These are phyloP conservation scores for Ellobium chinense DNA, from an alignment of 2,888 invertebrate species.

Conservation along the genomic window DNA sequence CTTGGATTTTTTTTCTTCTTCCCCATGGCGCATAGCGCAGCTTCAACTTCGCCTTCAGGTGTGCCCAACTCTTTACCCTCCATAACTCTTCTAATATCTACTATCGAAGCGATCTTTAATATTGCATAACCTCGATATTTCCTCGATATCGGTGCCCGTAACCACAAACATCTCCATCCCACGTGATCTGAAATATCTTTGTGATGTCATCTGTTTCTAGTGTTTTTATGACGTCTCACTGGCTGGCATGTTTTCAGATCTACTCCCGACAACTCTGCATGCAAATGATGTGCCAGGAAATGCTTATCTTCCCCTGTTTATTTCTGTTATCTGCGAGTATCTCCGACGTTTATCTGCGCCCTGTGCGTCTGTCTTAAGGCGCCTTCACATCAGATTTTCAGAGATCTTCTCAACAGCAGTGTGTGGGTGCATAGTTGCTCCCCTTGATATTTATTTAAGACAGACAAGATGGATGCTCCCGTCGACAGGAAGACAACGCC, in stretches of 20 bases:
- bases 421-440: too few species aligned
- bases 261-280: not conserved
- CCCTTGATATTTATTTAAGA: too few species aligned
- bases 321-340: not conserved
- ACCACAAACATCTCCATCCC: not conserved
- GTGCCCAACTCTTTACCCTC: too few species aligned
- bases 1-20: too few species aligned
- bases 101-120: not conserved
- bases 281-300: not conserved
- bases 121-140: not conserved
- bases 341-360: not conserved
- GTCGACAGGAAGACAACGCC: too few species aligned
- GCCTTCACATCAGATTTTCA: not conserved
- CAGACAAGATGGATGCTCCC: too few species aligned
- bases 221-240: not conserved
- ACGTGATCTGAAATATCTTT: not conserved
- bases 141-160: not conserved
- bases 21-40: not conserved
- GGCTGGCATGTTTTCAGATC: not conserved
- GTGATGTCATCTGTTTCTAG: not conserved
- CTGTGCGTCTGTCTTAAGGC: not conserved
- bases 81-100: not conserved
- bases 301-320: not conserved
- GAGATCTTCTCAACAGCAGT: too few species aligned
- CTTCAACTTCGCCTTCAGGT: too few species aligned